A percentile compares a stretch with the other conserved stretches of the same genome.
Evolutionary conservation across 1,140 invertebrate species (phyloP).

Genomic region (Apolygus lucorum): DNA sequence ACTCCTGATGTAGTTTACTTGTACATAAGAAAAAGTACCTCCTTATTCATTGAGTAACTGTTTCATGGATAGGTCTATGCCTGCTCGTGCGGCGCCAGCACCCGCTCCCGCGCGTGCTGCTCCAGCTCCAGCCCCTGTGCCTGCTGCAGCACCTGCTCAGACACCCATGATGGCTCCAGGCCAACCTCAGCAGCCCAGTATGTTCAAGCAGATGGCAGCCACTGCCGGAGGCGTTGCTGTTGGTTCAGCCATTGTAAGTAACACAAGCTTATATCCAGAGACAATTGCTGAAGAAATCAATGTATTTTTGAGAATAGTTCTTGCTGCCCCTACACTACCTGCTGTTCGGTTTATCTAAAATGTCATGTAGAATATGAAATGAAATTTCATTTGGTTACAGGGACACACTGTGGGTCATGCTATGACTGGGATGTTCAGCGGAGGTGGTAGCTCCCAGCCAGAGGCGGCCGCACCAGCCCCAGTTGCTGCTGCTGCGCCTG

Average conservation of each 20-base stretch:
- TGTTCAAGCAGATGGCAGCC: constrained; percentile 79
- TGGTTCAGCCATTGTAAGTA: constrained; percentile 65
- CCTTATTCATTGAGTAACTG: no score
- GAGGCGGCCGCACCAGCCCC: constrained; percentile 37
- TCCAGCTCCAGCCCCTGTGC: constrained; percentile 42
- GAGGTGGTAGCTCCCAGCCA: constrained; percentile 46
- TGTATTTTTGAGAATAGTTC: no score
- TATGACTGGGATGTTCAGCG: constrained; percentile 73
- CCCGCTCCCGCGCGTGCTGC: constrained; percentile 44
- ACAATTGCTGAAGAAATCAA: no score
- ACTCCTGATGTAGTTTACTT: no score
- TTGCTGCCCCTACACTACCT: no score
- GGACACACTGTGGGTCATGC: constrained; percentile 79
- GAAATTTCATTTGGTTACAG: no score
- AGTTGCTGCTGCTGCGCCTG: constrained; percentile 37
- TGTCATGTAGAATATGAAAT: no score
- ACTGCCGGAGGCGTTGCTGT: constrained; percentile 83
- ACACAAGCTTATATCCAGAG: no score
- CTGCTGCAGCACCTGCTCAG: constrained; percentile 39
- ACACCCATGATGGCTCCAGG: constrained; percentile 45
- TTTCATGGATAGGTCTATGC: no score
- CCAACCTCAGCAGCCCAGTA: constrained; percentile 53
- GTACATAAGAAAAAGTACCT: no score
- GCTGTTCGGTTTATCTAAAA: no score
- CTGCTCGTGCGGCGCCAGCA: no score